Evolutionary conservation across 2,113 vertebrate species (phyloP).

Genomic region (Hucho hucho): DNA sequence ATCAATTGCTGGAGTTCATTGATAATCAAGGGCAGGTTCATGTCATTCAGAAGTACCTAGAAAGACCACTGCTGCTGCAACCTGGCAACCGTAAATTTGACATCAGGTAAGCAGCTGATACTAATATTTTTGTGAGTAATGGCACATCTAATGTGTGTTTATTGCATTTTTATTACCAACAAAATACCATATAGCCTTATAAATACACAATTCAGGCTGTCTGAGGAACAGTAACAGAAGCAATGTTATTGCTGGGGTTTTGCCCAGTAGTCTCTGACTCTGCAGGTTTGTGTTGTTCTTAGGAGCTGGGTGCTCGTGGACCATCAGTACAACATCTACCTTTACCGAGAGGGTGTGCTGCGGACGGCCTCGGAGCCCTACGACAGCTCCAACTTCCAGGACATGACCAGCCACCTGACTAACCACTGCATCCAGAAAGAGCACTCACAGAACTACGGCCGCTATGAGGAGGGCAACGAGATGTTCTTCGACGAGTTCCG

Average conservation of each 20-base stretch:
- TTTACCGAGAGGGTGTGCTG: constrained; percentile 95
- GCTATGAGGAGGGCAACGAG: constrained; percentile 96
- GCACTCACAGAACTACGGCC: constrained; percentile 94
- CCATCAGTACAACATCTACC: constrained; percentile 96
- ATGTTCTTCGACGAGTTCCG: constrained; percentile 98
- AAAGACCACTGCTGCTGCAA: constrained; percentile 90
- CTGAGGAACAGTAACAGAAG: not conserved
- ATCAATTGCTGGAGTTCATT: constrained; percentile 91
- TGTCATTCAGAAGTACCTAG: constrained; percentile 97
- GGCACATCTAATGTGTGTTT: not conserved
- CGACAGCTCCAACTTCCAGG: constrained; percentile 88
- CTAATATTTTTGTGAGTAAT: not conserved
- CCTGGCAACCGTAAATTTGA: constrained; percentile 97
- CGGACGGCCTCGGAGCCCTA: constrained; percentile 96
- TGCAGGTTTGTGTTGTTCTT: not conserved
- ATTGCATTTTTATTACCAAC: not conserved
- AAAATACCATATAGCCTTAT: not conserved
- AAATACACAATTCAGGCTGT: not conserved
- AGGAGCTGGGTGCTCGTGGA: constrained; percentile 99
- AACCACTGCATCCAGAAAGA: constrained; percentile 99
- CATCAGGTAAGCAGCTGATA: constrained; percentile 79
- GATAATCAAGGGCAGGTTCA: constrained; percentile 98
- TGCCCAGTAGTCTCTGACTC: not conserved
- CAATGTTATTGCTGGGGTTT: not conserved
- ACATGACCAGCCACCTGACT: constrained; percentile 98